Percentiles rank a stretch among this genome's conserved stretches.
Evolutionary conservation across 2,888 invertebrate genomes (phyloP).

Genomic region (Eudasyphora cyanicolor): DNA sequence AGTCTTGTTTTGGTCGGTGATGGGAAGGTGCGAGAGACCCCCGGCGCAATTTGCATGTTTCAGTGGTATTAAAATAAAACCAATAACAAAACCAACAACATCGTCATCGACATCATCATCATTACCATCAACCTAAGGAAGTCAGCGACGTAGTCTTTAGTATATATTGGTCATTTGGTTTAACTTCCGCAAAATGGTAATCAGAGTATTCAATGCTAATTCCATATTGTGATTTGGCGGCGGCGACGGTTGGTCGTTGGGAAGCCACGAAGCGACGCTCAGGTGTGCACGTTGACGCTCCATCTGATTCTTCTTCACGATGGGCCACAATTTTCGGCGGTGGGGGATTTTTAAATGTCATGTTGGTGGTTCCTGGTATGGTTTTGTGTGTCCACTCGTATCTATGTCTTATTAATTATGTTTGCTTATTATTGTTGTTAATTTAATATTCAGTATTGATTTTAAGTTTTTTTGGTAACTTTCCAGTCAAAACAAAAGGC

Average conservation of each 20-base stretch:
- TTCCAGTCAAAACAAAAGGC: conserved; percentile 48
- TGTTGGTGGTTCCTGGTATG: not conserved
- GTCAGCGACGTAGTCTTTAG: not conserved
- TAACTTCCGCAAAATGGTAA: conserved; percentile 11
- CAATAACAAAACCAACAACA: conserved; percentile 20
- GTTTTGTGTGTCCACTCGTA: conserved; percentile 17
- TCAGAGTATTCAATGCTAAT: not conserved
- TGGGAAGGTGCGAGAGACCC: not conserved
- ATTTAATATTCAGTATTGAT: conserved; percentile 50
- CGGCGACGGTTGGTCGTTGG: not conserved
- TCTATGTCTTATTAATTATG: conserved; percentile 8
- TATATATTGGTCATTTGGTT: not conserved
- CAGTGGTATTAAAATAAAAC: conserved; percentile 17
- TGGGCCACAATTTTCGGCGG: conserved; percentile 11
- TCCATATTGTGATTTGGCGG: not conserved
- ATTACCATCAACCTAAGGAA: not conserved
- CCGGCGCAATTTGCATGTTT: conserved; percentile 42
- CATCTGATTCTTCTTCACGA: not conserved
- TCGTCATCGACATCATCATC: conserved; percentile 18
- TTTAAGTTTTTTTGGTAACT: conserved; percentile 28
- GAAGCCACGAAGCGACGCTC: too few relatives aligned
- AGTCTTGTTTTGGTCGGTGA: not conserved
- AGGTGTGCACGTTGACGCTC: not conserved
- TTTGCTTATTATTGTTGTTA: conserved; percentile 27
- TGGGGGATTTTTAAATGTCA: not conserved